Percentiles rank a stretch among this genome's conserved stretches.
Evolutionary conservation across 2,888 invertebrate species (phyloP).

Genomic region (Netelia virgata): DNA sequence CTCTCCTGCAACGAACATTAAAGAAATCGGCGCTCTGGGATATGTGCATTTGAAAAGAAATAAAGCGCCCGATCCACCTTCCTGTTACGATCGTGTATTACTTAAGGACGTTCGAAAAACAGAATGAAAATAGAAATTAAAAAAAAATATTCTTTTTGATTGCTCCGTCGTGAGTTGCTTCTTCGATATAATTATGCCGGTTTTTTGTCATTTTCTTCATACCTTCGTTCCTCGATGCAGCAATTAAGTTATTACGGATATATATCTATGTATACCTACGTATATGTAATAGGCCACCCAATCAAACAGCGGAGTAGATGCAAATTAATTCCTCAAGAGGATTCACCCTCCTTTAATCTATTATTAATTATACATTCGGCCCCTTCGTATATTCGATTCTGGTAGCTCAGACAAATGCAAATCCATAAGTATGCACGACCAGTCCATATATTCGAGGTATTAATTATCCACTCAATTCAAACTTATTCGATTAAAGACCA

Average conservation of each 20-base stretch:
- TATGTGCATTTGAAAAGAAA: slow-evolving; percentile 43
- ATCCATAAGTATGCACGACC: slow-evolving; percentile 17
- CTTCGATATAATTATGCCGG: slow-evolving; percentile 49
- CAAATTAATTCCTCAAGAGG: slow-evolving; percentile 51
- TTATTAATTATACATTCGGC: slow-evolving; percentile 64
- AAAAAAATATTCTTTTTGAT: slow-evolving; percentile 51
- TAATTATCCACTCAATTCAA: slow-evolving; percentile 39
- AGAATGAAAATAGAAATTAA: slow-evolving; percentile 25
- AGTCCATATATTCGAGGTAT: slow-evolving; percentile 28
- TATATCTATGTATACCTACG: slow-evolving; percentile 9
- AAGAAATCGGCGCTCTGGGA: slow-evolving; percentile 75
- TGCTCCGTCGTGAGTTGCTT: slow-evolving; percentile 60
- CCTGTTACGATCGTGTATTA: slow-evolving; percentile 39
- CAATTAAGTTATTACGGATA: slow-evolving; percentile 58
- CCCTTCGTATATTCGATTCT: slow-evolving; percentile 50
- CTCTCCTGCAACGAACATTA: slow-evolving; percentile 74
- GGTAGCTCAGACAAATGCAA: slow-evolving; percentile 61
- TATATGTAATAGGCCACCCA: slow-evolving; percentile 25
- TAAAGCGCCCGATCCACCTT: slow-evolving; percentile 58
- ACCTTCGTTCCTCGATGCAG: slow-evolving; percentile 42
- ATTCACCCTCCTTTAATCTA: slow-evolving; percentile 48
- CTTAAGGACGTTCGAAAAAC: slow-evolving; percentile 17
- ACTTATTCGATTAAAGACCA: slow-evolving; percentile 24
- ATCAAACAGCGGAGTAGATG: slow-evolving; percentile 32
- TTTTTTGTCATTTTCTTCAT: slow-evolving; percentile 50